phyloP scores from a whole-genome alignment of 2,797 vertebrate species.

The Vipera latastei region DNA sequence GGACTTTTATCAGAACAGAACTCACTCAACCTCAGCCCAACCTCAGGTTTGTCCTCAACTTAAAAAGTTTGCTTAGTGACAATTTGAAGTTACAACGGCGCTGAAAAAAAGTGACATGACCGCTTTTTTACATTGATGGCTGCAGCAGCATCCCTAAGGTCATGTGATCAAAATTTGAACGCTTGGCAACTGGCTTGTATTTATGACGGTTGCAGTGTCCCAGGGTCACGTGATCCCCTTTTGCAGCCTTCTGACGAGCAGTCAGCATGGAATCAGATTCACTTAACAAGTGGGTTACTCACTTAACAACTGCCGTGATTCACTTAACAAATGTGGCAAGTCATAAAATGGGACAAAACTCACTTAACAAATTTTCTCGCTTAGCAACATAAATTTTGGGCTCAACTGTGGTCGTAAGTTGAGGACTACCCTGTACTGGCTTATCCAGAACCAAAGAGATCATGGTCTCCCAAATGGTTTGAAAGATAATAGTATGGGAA shows the following conservation, averaged over 20 bases:
- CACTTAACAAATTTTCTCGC: not conserved
- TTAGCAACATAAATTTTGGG: not conserved
- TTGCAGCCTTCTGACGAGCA: too few relatives aligned
- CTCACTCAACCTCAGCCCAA: not conserved
- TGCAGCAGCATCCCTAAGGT: too few relatives aligned
- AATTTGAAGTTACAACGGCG: too few relatives aligned
- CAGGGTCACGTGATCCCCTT: not conserved
- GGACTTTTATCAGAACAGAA: not conserved
- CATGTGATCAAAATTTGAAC: too few relatives aligned
- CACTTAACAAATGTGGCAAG: not conserved
- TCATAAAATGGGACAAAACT: not conserved
- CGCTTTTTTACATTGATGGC: too few relatives aligned
- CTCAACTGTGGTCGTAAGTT: not conserved
- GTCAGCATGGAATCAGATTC: not conserved
- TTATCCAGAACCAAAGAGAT: not conserved
- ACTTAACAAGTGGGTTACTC: not conserved
- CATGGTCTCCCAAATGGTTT: not conserved
- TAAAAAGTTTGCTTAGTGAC: too few relatives aligned
- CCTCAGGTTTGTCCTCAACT: too few relatives aligned
- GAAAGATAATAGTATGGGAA: not conserved
- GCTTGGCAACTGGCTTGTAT: not conserved
- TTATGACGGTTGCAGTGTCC: not conserved
- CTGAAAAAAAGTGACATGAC: too few relatives aligned
- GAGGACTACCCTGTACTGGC: not conserved
- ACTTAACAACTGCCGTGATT: not conserved